phyloP scores from a whole-genome alignment of 2,797 vertebrate species.

The Megaceryle alcyon region DNA sequence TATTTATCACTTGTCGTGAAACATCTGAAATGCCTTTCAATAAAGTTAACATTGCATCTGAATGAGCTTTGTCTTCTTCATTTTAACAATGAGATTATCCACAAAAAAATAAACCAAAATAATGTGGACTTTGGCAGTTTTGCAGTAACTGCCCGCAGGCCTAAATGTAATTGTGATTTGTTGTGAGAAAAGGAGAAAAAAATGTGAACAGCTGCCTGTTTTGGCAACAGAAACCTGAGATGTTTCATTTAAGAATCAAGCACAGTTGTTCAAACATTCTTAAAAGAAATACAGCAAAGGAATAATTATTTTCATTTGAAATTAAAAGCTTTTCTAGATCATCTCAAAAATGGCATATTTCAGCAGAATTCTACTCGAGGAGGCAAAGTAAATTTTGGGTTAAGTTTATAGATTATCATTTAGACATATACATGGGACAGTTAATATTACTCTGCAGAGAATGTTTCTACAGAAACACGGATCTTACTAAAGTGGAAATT shows the following conservation, averaged over 20 bases:
- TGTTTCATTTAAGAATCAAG: neutral
- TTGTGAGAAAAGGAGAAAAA: neutral
- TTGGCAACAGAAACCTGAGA: neutral
- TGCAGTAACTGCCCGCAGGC: neutral
- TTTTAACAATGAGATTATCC: neutral
- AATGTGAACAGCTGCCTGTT: neutral
- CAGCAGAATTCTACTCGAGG: neutral
- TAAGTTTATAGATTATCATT: neutral
- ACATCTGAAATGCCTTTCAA: neutral
- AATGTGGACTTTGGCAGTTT: neutral
- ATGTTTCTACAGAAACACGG: neutral
- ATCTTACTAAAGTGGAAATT: neutral
- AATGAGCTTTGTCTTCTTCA: neutral
- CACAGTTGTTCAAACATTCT: neutral
- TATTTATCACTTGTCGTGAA: neutral
- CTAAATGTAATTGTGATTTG: neutral
- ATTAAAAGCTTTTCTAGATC: neutral
- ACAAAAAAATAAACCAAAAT: neutral
- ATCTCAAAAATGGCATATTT: neutral
- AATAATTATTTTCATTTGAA: neutral
- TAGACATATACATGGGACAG: neutral
- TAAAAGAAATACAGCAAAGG: neutral
- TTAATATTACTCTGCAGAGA: neutral
- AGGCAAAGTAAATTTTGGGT: neutral
- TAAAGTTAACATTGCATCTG: neutral